Conservation (phyloP, 2,888 invertebrate species). For the Perizoma affinitatum region DNA sequence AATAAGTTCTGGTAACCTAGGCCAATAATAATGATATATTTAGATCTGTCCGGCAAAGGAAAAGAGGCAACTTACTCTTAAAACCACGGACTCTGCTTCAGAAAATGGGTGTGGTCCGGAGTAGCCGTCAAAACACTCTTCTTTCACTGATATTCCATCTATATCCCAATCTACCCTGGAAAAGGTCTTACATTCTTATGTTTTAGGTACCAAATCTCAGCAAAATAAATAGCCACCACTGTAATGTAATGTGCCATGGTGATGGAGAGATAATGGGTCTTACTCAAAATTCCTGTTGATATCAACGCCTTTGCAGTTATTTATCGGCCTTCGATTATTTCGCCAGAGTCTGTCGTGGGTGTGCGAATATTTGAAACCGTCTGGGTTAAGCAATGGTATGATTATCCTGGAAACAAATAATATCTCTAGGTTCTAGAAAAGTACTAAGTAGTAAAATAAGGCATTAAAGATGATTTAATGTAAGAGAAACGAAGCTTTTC, state of each 20-base stretch:
- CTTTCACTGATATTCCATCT: slow-evolving; percentile 37
- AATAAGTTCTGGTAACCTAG: too few relatives aligned
- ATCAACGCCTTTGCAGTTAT: slow-evolving; percentile 85
- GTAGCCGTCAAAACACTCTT: slow-evolving; percentile 65
- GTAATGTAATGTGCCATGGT: too few relatives aligned
- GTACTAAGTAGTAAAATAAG: too few relatives aligned
- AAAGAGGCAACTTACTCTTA: slow-evolving; percentile 48
- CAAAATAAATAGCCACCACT: too few relatives aligned
- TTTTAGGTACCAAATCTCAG: too few relatives aligned
- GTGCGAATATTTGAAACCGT: slow-evolving; percentile 92
- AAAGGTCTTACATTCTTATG: not conserved
- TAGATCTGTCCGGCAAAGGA: too few relatives aligned
- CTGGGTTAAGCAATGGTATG: slow-evolving; percentile 89
- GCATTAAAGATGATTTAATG: too few relatives aligned
- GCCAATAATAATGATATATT: too few relatives aligned
- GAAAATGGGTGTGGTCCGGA: slow-evolving; percentile 90
- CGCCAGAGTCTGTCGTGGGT: slow-evolving; percentile 90
- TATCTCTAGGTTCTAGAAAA: too few relatives aligned
- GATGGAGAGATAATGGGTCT: slow-evolving; percentile 15
- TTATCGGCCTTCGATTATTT: slow-evolving; percentile 84
- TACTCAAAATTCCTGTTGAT: slow-evolving; percentile 91
- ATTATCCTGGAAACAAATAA: slow-evolving; percentile 49
- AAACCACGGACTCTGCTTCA: slow-evolving; percentile 90
- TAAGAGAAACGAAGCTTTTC: too few relatives aligned
- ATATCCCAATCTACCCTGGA: slow-evolving; percentile 47